These are phyloP conservation scores for Lipophrys pholis DNA, from an alignment of 2,113 vertebrate species.

Conservation along the genomic window DNA sequence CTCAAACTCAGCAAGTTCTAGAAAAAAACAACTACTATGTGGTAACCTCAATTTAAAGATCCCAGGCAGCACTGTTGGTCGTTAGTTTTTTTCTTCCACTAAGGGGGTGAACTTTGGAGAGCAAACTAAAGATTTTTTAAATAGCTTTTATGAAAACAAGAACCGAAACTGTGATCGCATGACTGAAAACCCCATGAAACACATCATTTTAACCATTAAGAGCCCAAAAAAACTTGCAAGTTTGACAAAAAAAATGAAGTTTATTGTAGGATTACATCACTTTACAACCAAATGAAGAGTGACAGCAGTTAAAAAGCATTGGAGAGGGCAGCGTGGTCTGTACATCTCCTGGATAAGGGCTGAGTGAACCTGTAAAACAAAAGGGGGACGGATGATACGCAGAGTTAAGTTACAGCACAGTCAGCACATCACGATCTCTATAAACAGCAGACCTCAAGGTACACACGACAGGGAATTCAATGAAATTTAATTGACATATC, in stretches of 20 bases:
- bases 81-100: background rate
- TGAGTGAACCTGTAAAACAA: constrained; percentile 60
- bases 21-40: background rate
- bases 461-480: too few species aligned
- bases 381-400: constrained; percentile 6
- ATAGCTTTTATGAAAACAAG: background rate
- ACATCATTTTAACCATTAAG: background rate
- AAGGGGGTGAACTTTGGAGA: background rate
- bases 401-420: constrained; percentile 11
- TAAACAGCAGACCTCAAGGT: constrained; percentile 1
- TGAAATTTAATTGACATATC: too few species aligned
- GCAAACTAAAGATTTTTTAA: too few species aligned
- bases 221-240: constrained; percentile 5
- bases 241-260: constrained; percentile 18
- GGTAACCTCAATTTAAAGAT: background rate
- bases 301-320: constrained; percentile 2
- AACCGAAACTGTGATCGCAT: constrained; percentile 4
- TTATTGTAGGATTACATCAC: constrained; percentile 54
- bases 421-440: constrained; percentile 39
- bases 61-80: too few species aligned
- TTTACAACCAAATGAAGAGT: constrained; percentile 21
- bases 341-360: constrained; percentile 24
- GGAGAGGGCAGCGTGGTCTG: constrained; percentile 21
- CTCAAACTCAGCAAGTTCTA: background rate
- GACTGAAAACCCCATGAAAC: background rate